Conservation (phyloP, 53 echinoderm and acorn worm species). For the Astropecten irregularis region DNA sequence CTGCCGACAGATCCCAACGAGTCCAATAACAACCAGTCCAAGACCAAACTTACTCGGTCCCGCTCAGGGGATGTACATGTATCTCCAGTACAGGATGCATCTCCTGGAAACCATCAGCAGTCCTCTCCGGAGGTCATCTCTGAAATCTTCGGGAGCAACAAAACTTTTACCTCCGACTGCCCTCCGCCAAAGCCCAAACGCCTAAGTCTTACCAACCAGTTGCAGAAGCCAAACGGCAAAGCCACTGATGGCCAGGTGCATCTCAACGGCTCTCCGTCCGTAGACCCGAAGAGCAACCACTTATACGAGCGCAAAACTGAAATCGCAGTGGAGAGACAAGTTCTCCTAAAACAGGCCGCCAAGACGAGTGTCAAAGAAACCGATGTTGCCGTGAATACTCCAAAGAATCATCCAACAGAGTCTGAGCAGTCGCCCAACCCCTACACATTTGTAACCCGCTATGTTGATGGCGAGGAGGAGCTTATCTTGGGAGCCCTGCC, state of each 20-base stretch:
- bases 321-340: conserved; percentile 52
- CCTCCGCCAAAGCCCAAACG: conserved; percentile 56
- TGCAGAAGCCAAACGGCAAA: conserved; percentile 46
- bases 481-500: conserved; percentile 64
- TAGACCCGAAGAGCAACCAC: not conserved
- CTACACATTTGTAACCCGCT: conserved; percentile 45
- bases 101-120: not conserved
- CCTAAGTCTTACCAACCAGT: conserved; percentile 45
- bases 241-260: not conserved
- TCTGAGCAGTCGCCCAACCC: not conserved
- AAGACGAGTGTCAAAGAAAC: not conserved
- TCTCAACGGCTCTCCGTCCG: not conserved
- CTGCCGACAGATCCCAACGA: too few relatives aligned
- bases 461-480: conserved; percentile 67
- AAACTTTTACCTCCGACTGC: not conserved
- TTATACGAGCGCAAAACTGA: conserved; percentile 46
- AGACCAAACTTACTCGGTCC: not conserved
- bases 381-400: not conserved
- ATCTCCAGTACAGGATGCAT: not conserved
- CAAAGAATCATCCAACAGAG: not conserved
- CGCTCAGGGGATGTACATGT: not conserved
- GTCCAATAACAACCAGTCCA: conserved; percentile 45
- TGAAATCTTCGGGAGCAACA: not conserved
- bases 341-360: conserved; percentile 43
- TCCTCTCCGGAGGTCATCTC: conserved; percentile 21